Evolutionary conservation across 2,113 vertebrate genomes (phyloP).

Genomic region (Coracopsis vasa): DNA sequence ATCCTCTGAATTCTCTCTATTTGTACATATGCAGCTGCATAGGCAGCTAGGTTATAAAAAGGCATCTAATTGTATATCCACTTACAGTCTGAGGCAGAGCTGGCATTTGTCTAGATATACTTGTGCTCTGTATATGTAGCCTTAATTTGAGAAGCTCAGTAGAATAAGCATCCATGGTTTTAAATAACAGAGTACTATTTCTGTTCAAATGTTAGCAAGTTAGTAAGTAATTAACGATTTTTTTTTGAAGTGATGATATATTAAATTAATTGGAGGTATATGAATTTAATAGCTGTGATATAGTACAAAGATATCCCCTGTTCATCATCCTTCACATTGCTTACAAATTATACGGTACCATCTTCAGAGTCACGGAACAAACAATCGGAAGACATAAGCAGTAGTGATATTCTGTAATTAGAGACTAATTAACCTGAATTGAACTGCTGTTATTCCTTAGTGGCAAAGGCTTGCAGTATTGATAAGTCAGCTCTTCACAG

Average conservation of each 20-base stretch:
- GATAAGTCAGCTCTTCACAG: not conserved
- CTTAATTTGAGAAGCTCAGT: not conserved
- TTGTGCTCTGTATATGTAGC: not conserved
- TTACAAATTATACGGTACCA: not conserved
- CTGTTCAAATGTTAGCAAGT: not conserved
- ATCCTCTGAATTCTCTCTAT: not conserved
- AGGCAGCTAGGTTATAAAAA: not conserved
- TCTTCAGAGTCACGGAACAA: constrained; percentile 13
- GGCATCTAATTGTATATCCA: not conserved
- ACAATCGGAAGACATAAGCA: constrained; percentile 30
- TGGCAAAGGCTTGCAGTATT: not conserved
- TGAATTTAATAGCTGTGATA: not conserved
- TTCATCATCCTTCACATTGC: not conserved
- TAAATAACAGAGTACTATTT: not conserved
- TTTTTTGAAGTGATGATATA: not conserved
- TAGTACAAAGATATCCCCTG: not conserved
- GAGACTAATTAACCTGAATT: constrained; percentile 47
- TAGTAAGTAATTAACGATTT: not conserved
- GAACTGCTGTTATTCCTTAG: constrained; percentile 41
- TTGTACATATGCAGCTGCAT: not conserved
- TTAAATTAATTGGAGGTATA: not conserved
- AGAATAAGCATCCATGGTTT: not conserved
- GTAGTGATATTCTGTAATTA: constrained; percentile 55
- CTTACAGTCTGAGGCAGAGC: not conserved
- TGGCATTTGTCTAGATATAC: not conserved